phyloP scores from a whole-genome alignment of 2,113 vertebrate genomes.

The Poecile atricapillus region DNA sequence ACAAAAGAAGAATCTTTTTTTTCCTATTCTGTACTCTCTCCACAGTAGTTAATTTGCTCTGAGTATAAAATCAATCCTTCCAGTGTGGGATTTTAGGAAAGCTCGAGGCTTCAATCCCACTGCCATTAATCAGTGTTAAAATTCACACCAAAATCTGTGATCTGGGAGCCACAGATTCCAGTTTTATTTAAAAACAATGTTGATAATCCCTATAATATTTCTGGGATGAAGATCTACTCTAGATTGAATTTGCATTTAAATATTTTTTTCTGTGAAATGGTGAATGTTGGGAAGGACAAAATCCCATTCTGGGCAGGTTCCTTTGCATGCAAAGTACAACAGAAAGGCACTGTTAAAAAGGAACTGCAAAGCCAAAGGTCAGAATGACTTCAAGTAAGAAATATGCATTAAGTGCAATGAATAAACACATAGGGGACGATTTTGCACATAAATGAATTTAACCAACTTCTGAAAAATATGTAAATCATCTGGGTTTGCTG shows the following conservation, averaged over 20 bases:
- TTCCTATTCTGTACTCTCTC: not conserved
- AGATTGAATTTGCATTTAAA: not conserved
- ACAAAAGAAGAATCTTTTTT: not conserved
- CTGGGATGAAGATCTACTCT: not conserved
- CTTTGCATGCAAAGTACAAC: not conserved
- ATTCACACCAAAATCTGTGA: not conserved
- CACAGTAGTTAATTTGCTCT: not conserved
- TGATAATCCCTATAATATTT: not conserved
- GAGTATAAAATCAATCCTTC: not conserved
- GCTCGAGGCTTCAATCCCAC: not conserved
- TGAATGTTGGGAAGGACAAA: not conserved
- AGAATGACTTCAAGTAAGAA: not conserved
- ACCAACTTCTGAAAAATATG: not conserved
- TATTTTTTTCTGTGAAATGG: not conserved
- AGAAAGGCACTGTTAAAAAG: not conserved
- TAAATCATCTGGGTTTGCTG: not conserved
- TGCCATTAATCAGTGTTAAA: not conserved
- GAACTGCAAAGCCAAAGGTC: not conserved
- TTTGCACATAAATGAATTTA: conserved; percentile 5
- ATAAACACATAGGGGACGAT: not conserved
- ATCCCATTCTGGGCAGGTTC: not conserved
- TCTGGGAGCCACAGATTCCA: not conserved
- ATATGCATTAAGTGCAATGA: not conserved
- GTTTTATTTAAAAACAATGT: not conserved
- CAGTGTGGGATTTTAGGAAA: not conserved